Percentiles rank a stretch among this genome's conserved stretches.
These are phyloP conservation scores for Copidosoma floridanum DNA, from an alignment of 1,140 invertebrate species.

Conservation along the genomic window DNA sequence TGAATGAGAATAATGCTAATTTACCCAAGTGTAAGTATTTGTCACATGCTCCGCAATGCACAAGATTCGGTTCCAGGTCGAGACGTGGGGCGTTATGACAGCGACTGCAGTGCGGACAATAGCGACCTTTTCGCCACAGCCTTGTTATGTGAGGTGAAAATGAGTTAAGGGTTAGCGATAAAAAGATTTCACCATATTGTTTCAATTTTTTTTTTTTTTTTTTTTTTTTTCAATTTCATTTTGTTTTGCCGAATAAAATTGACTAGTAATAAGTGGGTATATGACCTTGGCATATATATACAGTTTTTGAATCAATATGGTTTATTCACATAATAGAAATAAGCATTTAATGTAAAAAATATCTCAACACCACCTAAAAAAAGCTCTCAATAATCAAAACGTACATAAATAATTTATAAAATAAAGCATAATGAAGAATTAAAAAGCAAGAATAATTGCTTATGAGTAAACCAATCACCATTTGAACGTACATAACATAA, in stretches of 20 bases:
- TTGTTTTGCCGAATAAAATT: too few species aligned
- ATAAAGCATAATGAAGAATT: too few species aligned
- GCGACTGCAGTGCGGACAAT: slow-evolving; percentile 58
- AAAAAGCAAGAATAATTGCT: too few species aligned
- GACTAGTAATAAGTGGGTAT: not conserved
- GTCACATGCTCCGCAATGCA: slow-evolving; percentile 59
- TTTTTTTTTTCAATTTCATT: not conserved
- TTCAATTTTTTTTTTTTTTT: slow-evolving; percentile 22
- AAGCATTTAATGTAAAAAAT: too few species aligned
- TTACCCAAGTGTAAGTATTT: slow-evolving; percentile 61
- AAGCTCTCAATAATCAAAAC: too few species aligned
- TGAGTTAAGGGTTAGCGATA: slow-evolving; percentile 50
- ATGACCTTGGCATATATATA: not conserved
- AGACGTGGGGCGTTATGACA: slow-evolving; percentile 55
- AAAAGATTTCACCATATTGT: slow-evolving; percentile 33
- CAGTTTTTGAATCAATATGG: slow-evolving; percentile 36
- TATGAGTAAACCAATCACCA: too few species aligned
- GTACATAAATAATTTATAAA: too few species aligned
- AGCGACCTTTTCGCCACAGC: slow-evolving; percentile 59
- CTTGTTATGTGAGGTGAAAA: slow-evolving; percentile 57
- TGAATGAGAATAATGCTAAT: slow-evolving; percentile 36
- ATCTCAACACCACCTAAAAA: too few species aligned
- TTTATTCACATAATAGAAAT: slow-evolving; percentile 7
- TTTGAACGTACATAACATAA: too few species aligned
- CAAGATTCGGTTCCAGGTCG: slow-evolving; percentile 56